Evolutionary conservation across 2,888 invertebrate species (phyloP), one percentile per base, ranked within the genome.

Genomic region (Vanessa cardui): DNA sequence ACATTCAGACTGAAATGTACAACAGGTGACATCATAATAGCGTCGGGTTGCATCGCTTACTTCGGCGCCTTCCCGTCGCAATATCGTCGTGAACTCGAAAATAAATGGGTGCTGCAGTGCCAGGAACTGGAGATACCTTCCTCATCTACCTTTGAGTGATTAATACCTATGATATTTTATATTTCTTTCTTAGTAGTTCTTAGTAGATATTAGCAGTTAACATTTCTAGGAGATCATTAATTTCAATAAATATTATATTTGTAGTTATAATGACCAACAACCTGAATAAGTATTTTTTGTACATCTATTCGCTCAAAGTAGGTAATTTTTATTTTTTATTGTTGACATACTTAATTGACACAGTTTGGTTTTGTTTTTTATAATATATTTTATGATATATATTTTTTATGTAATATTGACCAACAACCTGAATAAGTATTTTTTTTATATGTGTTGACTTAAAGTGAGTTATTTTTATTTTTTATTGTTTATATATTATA

Each of bases 11-110:
- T 97, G 59, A 87, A 93, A 73, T 96, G 97, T 83, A 93, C 98
- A 5, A 94, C 96, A 0, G 99, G 98, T 0, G 98, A 99, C 85
- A 96, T 97, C 7, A 92, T 99, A 46, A 94, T 98, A 20, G 96
- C 98, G 0, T 96, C 98, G 0, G 97, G 96, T 3, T 96, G 96
- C 74, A 96, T 99, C 50, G 98, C 98, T 1, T 99, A 99, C 88
- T 93, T 98, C 58, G 99, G 98, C 0, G 97, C 98, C 2, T 99
- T 98, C 81, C 97, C 98, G 0, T 93, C 94, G 58, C 89, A 85
- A 64, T 97, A 96, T 81, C 93, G 97, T 4, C 94, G 94, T 62
- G 94, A 95, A 69, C 92, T 98, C 39, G 93, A 96, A 15, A 69
- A 82, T 0, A 83, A 90, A 64, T 98, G 98, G 98, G 93, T 96